These are phyloP conservation scores for Artibeus jamaicensis DNA, from an alignment of 2,797 vertebrate species.

Conservation along the genomic window DNA sequence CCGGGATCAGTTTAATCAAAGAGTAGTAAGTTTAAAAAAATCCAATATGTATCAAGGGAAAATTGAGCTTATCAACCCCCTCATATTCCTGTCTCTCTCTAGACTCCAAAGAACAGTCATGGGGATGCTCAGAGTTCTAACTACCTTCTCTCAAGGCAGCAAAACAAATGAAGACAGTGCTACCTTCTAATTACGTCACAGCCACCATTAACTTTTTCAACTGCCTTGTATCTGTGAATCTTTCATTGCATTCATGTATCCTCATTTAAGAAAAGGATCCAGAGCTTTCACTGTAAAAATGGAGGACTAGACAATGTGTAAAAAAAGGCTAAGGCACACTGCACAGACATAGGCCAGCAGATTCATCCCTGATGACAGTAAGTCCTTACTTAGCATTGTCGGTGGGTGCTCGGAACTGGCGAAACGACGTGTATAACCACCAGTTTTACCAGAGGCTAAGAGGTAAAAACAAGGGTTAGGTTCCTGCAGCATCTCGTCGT, in stretches of 20 bases:
- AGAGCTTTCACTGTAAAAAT: background rate
- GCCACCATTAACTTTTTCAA: background rate
- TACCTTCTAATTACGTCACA: background rate
- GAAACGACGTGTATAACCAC: accelerated
- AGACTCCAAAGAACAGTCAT: background rate
- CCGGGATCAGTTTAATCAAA: background rate
- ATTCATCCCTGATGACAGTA: background rate
- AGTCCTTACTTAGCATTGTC: background rate
- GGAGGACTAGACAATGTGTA: background rate
- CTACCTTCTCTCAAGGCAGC: background rate
- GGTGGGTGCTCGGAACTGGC: background rate
- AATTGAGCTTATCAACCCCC: background rate
- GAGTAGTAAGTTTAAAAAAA: background rate
- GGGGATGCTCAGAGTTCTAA: background rate
- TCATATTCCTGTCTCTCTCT: background rate
- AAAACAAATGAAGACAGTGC: background rate
- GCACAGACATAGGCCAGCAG: background rate
- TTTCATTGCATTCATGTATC: background rate
- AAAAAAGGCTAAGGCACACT: background rate
- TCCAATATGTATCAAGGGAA: background rate
- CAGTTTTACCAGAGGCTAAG: background rate
- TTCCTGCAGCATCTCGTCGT: background rate
- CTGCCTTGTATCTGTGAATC: background rate
- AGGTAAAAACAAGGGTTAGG: background rate
- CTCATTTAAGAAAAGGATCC: background rate